Evolutionary conservation across 1,140 invertebrate genomes (phyloP), one percentile per base, ranked within the genome.

Genomic region (Atta cephalotes): DNA sequence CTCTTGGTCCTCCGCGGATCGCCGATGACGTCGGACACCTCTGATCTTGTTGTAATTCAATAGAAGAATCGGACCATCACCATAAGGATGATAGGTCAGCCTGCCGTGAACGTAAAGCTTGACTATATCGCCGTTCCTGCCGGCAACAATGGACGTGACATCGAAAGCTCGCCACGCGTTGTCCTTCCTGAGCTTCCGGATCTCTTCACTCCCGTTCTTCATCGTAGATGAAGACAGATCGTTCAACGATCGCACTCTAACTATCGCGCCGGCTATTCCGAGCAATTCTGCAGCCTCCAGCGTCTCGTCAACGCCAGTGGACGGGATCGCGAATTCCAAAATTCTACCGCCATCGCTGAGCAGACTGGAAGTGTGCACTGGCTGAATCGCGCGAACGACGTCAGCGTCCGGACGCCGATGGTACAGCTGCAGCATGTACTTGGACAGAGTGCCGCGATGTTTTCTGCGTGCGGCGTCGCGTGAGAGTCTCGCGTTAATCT

Each of bases 141-240:
- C 82, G 7, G 71, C 76, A 18, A 95, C 92, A 0, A 86, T 87
- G 0, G 91, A 78, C 0, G 94, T 95, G 21, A 95, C 89, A 53
- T 95, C 91, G 68, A 95, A 95, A 0, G 92, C 94, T n/a, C 93
- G 88, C 95, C 95, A 95, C n/a, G 65, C 62, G n/a, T 95, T 92
- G 6, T 95, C 94, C 31, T 81, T 92, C 12, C 94, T 88, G 2
- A 92, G 93, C 6, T 56, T 80, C 21, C 65, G 78, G 5, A 71
- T 65, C 18, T n/a, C 65, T 16, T 71, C 51, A 76, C 49, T 58
- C 4, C 16, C 14, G 18, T 62, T 84, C 9, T n/a, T 84, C n/a
- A 9, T 65, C 56, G 5, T 6, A 6, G 62, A 25, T 25, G 25
- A 25, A 25, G 25, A 35, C 0, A 31, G 1, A 66, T 92, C 90